Percentiles rank a stretch among this genome's conserved stretches.
These are phyloP conservation scores for Drosophila cognata DNA, from an alignment of 2,888 invertebrate genomes.

Conservation along the genomic window DNA sequence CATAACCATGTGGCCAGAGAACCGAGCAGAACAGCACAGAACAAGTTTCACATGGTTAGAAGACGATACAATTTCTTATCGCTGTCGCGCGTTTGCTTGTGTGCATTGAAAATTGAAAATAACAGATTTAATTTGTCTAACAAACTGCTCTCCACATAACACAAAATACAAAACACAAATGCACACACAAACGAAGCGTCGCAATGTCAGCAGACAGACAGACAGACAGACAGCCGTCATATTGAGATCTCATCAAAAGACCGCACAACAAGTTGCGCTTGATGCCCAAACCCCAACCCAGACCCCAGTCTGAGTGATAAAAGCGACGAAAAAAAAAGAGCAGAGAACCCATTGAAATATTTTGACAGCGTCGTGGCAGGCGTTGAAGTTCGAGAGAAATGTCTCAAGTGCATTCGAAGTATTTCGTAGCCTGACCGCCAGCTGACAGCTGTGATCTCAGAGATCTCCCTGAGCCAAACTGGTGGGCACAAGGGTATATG, in stretches of 20 bases:
- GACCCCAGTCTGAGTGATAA: constrained; percentile 41
- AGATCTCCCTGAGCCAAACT: constrained; percentile 13
- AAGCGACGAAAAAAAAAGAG: constrained; percentile 19
- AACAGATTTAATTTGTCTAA: constrained; percentile 79
- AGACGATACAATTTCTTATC: constrained; percentile 46
- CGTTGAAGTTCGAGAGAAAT: constrained; percentile 81
- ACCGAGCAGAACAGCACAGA: constrained; percentile 53
- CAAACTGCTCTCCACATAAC: constrained; percentile 58
- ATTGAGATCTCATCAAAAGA: constrained; percentile 79
- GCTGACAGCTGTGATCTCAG: constrained; percentile 70
- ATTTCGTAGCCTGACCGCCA: constrained; percentile 63
- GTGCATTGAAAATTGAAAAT: constrained; percentile 67
- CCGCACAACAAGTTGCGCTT: constrained; percentile 69
- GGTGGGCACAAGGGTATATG: constrained; percentile 14
- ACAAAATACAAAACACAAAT: constrained; percentile 10
- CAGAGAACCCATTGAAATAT: constrained; percentile 71
- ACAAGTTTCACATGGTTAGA: constrained; percentile 73
- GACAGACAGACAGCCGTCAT: constrained; percentile 66
- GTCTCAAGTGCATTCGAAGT: constrained; percentile 79
- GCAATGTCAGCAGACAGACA: constrained; percentile 25
- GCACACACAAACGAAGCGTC: constrained; percentile 34
- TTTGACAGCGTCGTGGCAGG: constrained; percentile 78
- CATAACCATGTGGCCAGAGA: constrained; percentile 32
- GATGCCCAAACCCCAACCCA: constrained; percentile 7
- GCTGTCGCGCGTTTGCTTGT: constrained; percentile 18